Evolutionary conservation across 2,113 vertebrate species (phyloP).

Genomic region (Enhydra lutris): DNA sequence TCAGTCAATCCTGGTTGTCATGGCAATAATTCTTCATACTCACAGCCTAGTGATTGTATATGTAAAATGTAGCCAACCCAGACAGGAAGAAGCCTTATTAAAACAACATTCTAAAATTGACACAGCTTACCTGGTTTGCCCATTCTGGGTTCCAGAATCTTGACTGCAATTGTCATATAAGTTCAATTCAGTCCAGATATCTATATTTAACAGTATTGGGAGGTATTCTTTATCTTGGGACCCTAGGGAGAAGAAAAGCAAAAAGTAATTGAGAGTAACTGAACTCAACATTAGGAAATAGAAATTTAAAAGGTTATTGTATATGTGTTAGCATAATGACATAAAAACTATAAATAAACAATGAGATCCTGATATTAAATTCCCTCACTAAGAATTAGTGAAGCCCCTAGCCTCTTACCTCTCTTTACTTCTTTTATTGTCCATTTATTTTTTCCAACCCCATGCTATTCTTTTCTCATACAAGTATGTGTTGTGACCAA

Average conservation of each 20-base stretch:
- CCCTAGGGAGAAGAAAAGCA: neutral
- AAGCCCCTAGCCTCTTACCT: neutral
- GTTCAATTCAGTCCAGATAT: neutral
- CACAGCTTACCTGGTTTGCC: conserved; percentile 18
- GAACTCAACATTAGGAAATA: neutral
- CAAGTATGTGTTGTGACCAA: neutral
- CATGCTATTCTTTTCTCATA: neutral
- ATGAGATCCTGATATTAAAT: neutral
- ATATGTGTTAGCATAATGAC: neutral
- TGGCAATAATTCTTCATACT: conserved; percentile 41
- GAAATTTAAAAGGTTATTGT: neutral
- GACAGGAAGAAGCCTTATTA: conserved; percentile 59
- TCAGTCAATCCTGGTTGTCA: conserved; percentile 59
- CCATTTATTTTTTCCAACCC: neutral
- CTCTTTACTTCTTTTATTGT: neutral
- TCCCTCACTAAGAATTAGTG: neutral
- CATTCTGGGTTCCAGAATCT: neutral
- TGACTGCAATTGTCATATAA: neutral
- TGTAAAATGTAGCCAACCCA: conserved; percentile 1
- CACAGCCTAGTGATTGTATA: neutral
- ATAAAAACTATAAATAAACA: neutral
- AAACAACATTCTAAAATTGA: conserved; percentile 48
- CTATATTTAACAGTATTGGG: neutral
- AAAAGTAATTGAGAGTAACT: neutral
- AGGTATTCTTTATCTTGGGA: neutral